Percentiles rank a stretch among this genome's conserved stretches.
Evolutionary conservation across 2,888 invertebrate species (phyloP).

Genomic region (Hartigia nigra): DNA sequence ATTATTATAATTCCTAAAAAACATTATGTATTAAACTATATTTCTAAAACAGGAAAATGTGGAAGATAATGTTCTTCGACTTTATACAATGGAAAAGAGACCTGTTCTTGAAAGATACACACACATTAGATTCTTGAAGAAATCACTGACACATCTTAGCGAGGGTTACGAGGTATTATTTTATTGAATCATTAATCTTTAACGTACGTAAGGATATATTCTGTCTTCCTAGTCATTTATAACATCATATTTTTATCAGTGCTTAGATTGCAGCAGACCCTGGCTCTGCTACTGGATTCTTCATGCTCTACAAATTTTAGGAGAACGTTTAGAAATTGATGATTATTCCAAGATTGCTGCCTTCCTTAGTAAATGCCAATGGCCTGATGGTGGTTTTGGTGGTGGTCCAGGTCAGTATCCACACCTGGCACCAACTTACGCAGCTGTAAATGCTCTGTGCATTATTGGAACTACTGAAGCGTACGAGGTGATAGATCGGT

Average conservation of each 20-base stretch:
- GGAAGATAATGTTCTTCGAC: conserved; percentile 69
- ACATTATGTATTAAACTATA: conserved; percentile 4
- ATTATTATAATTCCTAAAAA: conserved; percentile 11
- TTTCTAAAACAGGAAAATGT: conserved; percentile 68
- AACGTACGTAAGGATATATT: not conserved
- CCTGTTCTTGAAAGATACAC: conserved; percentile 73
- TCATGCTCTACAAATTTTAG: conserved; percentile 86
- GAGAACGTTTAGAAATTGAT: conserved; percentile 71
- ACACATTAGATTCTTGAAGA: conserved; percentile 76
- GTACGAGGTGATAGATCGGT: conserved; percentile 87
- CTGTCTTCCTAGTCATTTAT: conserved; percentile 1
- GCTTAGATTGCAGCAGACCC: conserved; percentile 93
- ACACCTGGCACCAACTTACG: conserved; percentile 97
- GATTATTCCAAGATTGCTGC: conserved; percentile 69
- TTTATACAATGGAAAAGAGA: conserved; percentile 69
- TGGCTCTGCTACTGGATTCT: conserved; percentile 99
- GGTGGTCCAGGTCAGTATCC: conserved; percentile 94
- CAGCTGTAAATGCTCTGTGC: conserved; percentile 92
- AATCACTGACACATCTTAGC: conserved; percentile 76
- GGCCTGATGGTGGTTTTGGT: conserved; percentile 86
- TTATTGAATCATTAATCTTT: conserved; percentile 7
- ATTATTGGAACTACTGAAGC: conserved; percentile 91
- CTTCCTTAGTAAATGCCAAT: conserved; percentile 79
- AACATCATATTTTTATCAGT: conserved; percentile 61
- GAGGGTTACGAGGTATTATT: conserved; percentile 73